Base-by-base conservation (phyloP, 2,113 vertebrate species). In the Phalacrocorax brasilianus region DNA sequence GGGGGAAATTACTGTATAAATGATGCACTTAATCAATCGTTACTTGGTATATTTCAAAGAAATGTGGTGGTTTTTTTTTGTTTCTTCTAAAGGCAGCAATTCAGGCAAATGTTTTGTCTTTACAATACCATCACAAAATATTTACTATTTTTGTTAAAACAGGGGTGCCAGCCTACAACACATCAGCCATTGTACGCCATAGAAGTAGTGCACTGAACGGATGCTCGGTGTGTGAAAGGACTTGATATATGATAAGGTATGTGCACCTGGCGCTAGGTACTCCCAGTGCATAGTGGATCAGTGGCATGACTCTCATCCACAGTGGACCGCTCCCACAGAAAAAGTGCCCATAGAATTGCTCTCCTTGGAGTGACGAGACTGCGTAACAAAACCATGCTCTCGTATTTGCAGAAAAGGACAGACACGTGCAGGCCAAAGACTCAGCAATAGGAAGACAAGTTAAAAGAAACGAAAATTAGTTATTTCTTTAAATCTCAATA, bases 181-280 rank as follows among this genome's bases (percentile, higher is more conserved):
- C 26, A 26, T n/a, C 15, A 52, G 30, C 47, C 30, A 42, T 5
- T 8, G 5, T 9, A 6, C 2, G 14, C 44, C 28, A 32, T 0
- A 10, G 52, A 84, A 68, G 38, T 2, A 53, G 14, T 3, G 1
- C 38, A 50, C 1, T 1, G 63, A 44, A 44, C 6, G 8, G 26
- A 23, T 61, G 35, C 5, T 5, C 8, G 4, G 10, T 8, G 42
- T 8, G 17, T 1, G 3, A 85, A 82, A 59, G 7, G 58, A 80
- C 44, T 52, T 0, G 0, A 17, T 55, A 12, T 11, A 3, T 3
- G 19, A 13, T 17, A 26, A 56, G 15, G n/a, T n/a, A 14, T 1
- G 18, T 15, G 14, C 7, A 66, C 45, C 44, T 2, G 6, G 53
- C 26, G 30, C 23, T 47, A 20, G 28, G 59, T 50, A 58, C 23